These are phyloP conservation scores for Chelidonichthys spinosus DNA, from an alignment of 2,797 vertebrate species.

Conservation along the genomic window DNA sequence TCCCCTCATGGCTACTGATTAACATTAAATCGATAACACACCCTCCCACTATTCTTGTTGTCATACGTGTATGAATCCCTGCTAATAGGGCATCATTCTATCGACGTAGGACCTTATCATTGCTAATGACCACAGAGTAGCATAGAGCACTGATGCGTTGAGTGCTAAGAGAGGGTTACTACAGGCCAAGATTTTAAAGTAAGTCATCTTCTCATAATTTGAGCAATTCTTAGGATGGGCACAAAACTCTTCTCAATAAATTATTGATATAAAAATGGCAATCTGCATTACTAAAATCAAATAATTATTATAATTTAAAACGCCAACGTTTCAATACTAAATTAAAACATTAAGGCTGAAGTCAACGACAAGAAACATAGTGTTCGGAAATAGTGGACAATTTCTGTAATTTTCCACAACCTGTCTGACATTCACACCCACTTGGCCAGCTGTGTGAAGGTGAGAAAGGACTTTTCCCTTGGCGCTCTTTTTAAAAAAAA, in stretches of 20 bases:
- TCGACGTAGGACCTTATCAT: background rate
- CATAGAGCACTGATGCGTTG: background rate
- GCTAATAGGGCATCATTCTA: background rate
- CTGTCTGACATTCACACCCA: background rate
- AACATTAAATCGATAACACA: conserved; percentile 52
- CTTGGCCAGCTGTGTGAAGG: background rate
- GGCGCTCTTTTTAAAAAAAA: background rate
- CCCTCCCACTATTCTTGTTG: conserved; percentile 11
- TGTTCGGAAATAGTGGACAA: background rate
- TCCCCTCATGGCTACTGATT: conserved; percentile 49
- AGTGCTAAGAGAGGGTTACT: background rate
- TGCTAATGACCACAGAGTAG: background rate
- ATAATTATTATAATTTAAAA: background rate
- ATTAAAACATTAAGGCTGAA: background rate
- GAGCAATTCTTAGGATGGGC: background rate
- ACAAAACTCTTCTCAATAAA: background rate
- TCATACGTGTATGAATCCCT: background rate
- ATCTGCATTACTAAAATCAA: background rate
- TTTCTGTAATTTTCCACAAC: background rate
- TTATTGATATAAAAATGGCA: background rate
- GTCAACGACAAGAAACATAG: background rate
- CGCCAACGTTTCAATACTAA: background rate
- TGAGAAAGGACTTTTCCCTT: background rate
- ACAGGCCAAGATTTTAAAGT: background rate
- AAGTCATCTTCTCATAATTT: background rate